Evolutionary conservation across 2,888 invertebrate genomes (phyloP).

Genomic region (Tenthredo distinguenda): DNA sequence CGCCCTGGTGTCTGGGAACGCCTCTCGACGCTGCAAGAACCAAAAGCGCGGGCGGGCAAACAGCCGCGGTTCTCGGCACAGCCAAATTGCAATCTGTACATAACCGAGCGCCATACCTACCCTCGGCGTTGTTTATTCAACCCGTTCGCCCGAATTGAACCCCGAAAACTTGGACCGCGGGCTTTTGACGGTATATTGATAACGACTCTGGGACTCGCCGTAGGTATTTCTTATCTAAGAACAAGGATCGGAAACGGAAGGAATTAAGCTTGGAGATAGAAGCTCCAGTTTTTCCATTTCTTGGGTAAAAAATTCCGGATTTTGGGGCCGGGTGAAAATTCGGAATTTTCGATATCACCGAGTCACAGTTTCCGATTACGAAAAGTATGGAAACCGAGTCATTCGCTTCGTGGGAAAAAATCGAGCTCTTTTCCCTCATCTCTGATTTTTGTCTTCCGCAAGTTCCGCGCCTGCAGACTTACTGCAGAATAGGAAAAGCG

Average conservation of each 20-base stretch:
- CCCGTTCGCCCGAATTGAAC: background rate
- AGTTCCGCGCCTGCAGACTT: too few species aligned
- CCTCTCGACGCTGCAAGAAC: constrained; percentile 60
- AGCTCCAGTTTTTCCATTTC: too few species aligned
- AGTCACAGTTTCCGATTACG: too few species aligned
- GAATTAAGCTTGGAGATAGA: too few species aligned
- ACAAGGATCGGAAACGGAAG: background rate
- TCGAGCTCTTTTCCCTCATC: background rate
- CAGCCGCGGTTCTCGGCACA: constrained; percentile 62
- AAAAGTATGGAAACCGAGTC: too few species aligned
- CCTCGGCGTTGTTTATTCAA: background rate
- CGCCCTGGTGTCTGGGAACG: constrained; percentile 70
- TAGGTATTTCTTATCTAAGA: background rate
- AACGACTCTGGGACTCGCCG: background rate
- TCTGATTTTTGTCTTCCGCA: background rate
- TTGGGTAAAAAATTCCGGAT: too few species aligned
- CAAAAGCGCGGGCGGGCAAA: background rate
- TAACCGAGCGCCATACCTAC: background rate
- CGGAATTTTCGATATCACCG: too few species aligned
- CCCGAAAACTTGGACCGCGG: background rate
- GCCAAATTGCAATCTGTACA: constrained; percentile 70
- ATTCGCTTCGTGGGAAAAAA: too few species aligned
- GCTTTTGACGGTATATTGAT: background rate
- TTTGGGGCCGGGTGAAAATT: too few species aligned
- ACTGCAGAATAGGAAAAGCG: background rate